Percentiles rank a stretch among this genome's conserved stretches.
Evolutionary conservation across 2,113 vertebrate species (phyloP).

Genomic region (Bujurquina vittata): DNA sequence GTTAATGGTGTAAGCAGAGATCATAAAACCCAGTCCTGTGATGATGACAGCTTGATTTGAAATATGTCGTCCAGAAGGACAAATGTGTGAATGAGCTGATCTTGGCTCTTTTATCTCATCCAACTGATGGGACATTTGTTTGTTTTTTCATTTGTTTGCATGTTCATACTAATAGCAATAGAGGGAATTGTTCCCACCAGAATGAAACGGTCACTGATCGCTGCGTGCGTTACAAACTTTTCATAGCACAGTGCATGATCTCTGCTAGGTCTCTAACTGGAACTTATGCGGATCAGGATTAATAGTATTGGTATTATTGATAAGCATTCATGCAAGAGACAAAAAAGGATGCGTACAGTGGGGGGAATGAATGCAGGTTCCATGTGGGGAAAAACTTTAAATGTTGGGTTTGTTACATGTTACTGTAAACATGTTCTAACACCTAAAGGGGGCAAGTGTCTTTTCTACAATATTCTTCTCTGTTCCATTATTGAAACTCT

Average conservation of each 20-base stretch:
- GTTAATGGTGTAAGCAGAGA: conserved; percentile 64
- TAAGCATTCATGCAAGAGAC: conserved; percentile 3
- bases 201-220: conserved; percentile 29
- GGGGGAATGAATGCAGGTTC: background rate
- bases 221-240: conserved; percentile 5
- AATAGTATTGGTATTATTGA: background rate
- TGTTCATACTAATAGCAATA: conserved; percentile 29
- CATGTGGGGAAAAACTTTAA: background rate
- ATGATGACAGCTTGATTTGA: conserved; percentile 76
- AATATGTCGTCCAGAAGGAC: conserved; percentile 68
- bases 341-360: background rate
- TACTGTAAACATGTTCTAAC: background rate
- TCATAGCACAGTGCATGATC: background rate
- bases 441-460: background rate
- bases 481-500: background rate
- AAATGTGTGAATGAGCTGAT: conserved; percentile 39
- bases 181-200: background rate
- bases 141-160: conserved; percentile 24
- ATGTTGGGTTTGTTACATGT: background rate
- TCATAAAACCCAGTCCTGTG: conserved; percentile 65
- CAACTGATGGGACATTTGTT: conserved; percentile 7
- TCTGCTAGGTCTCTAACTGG: background rate
- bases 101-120: conserved; percentile 17
- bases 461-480: background rate
- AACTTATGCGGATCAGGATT: background rate